Base-by-base conservation (phyloP, 1,140 invertebrate genomes). In the Dinoponera quadriceps region DNA sequence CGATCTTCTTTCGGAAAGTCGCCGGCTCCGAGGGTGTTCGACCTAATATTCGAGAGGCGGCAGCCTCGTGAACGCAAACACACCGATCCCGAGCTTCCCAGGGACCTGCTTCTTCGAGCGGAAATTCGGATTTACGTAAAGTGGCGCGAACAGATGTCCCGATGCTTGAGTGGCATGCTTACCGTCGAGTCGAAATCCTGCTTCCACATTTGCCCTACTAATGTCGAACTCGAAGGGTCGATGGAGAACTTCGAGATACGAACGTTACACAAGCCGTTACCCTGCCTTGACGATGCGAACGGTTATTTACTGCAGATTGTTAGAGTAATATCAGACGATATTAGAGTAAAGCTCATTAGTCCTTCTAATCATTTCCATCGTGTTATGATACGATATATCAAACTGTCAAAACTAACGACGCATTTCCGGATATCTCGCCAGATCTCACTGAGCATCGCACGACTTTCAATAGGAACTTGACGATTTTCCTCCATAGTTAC, bases 111-210 rank as follows among this genome's bases (percentile, higher is more conserved):
- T 54, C 18, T 22, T 75, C 85, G 48, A 33, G 22, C 69, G 48
- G 85, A 87, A 87, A 84, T 14, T 22, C 38, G 29, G 55, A 38
- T 66, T 9, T 16, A 11, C 25, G 13, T 16, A 13, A 29, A 54
- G 22, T 14, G 33, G 13, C 48, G 11, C 25, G 49, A 69, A 74
- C 85, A 63, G 74, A 82, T 69, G 78, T 57, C 22, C 29, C 0
- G 4, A 22, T 5, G 3, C 11, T 1, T 22, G 1, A 18, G 3
- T 2, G 3, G 29, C 2, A 33, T 7, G 33, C 33, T 33, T 33
- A n/a, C n/a, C n/a, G n/a, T n/a, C n/a, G n/a, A n/a, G n/a, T n/a
- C n/a, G n/a, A n/a, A n/a, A 33, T 33, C 29, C 5, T 33, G 2
- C 2, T 33, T 5, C 5, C 5, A 33, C 29, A 33, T 33, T 33